These are phyloP conservation scores for Pyrocoelia pectoralis DNA, from an alignment of 2,888 invertebrate species.

Conservation along the genomic window DNA sequence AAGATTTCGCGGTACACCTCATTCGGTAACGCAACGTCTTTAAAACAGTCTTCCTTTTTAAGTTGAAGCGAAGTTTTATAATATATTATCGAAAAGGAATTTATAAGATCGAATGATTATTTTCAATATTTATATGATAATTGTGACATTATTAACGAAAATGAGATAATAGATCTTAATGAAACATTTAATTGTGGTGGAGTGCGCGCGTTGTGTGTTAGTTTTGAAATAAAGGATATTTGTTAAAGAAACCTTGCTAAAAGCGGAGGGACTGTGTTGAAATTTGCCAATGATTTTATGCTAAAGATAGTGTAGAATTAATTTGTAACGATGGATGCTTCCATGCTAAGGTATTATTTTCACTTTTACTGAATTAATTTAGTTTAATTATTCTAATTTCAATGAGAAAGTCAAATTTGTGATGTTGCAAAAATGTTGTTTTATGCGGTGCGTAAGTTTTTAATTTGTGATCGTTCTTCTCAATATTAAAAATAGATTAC, in stretches of 20 bases:
- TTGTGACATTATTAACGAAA: conserved; percentile 25
- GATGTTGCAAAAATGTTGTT: conserved; percentile 4
- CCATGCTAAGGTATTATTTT: conserved; percentile 31
- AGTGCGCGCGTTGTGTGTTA: conserved; percentile 17
- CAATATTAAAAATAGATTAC: too few species aligned
- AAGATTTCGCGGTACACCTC: conserved; percentile 37
- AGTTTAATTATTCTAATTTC: conserved; percentile 26
- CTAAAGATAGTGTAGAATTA: conserved; percentile 25
- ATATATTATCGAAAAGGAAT: too few species aligned
- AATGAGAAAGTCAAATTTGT: conserved; percentile 16
- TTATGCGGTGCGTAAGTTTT: too few species aligned
- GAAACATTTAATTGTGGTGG: conserved; percentile 19
- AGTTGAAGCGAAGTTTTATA: neutral
- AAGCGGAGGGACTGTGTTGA: conserved; percentile 26
- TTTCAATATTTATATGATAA: too few species aligned
- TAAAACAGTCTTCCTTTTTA: conserved; percentile 6
- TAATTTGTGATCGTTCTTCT: too few species aligned
- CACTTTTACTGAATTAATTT: conserved; percentile 36
- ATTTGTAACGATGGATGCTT: conserved; percentile 34
- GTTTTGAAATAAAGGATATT: conserved; percentile 34
- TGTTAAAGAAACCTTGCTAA: conserved; percentile 23
- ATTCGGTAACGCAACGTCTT: conserved; percentile 32
- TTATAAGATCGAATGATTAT: too few species aligned
- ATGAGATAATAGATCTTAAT: conserved; percentile 25
- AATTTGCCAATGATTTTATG: conserved; percentile 32